phyloP scores from a whole-genome alignment of 2,797 vertebrate species.

The Chaunax sp. region DNA sequence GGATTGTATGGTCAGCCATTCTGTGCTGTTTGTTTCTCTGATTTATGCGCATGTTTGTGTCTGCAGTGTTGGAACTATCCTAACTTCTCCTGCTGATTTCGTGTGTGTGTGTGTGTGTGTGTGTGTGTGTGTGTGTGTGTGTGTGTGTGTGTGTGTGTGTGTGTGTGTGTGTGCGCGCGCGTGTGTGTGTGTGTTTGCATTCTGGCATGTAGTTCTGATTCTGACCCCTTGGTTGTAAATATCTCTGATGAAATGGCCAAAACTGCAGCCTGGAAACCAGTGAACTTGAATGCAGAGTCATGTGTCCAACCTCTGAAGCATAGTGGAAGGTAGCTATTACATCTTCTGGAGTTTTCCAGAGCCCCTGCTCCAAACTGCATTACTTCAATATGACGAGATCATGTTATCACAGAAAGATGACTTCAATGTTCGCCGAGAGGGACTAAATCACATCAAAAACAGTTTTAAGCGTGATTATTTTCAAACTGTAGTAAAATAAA shows the following conservation, averaged over 20 bases:
- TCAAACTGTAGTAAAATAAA: neutral
- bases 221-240: constrained; percentile 91
- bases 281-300: constrained; percentile 87
- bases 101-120: constrained; percentile 54
- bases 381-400: no score
- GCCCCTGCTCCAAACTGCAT: no score
- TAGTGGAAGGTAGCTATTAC: constrained; percentile 89
- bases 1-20: no score
- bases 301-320: constrained; percentile 86
- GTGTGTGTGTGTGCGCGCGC: constrained; percentile 11
- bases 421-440: neutral
- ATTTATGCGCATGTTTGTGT: constrained; percentile 60
- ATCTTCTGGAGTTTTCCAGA: no score
- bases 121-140: constrained; percentile 44
- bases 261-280: constrained; percentile 91
- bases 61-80: constrained; percentile 45
- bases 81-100: constrained; percentile 34
- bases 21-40: no score
- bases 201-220: constrained; percentile 85
- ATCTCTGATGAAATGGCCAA: constrained; percentile 95
- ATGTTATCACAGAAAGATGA: neutral
- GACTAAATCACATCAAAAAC: no score
- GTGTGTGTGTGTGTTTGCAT: constrained; percentile 56
- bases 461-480: no score
- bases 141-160: constrained; percentile 12